Evolutionary conservation across 2,888 invertebrate species (phyloP).

Genomic region (Periphyllus acericola): DNA sequence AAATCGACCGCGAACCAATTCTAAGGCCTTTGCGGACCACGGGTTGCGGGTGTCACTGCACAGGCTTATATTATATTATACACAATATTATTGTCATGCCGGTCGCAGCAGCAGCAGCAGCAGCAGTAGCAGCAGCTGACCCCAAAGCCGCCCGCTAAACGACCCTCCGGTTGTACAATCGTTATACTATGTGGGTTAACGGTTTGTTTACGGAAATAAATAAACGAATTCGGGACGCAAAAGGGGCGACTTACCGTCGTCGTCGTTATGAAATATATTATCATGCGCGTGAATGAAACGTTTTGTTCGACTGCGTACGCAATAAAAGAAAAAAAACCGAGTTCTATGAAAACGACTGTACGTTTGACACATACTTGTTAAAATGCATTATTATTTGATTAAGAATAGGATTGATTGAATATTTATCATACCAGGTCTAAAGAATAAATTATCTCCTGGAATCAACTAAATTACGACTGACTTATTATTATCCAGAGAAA

Average conservation of each 20-base stretch:
- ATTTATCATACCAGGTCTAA: too few relatives aligned
- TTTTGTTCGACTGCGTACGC: not conserved
- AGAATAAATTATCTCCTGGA: too few relatives aligned
- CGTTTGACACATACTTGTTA: too few relatives aligned
- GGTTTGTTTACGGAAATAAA: constrained; percentile 44
- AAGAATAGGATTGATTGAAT: too few relatives aligned
- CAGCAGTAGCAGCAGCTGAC: not conserved
- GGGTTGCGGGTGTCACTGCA: too few relatives aligned
- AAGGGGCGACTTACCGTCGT: not conserved
- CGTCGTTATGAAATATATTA: not conserved
- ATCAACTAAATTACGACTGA: too few relatives aligned
- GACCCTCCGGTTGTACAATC: not conserved
- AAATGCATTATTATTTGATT: too few relatives aligned
- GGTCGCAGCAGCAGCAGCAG: not conserved
- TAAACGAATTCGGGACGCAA: not conserved
- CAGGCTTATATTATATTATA: too few relatives aligned
- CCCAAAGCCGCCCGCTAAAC: not conserved
- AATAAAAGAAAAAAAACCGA: not conserved
- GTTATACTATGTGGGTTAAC: constrained; percentile 22
- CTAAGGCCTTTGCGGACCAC: too few relatives aligned
- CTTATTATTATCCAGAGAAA: too few relatives aligned
- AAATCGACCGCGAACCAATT: too few relatives aligned
- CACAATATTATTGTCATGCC: not conserved
- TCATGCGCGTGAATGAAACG: not conserved
- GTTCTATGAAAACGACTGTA: not conserved